phyloP scores from a whole-genome alignment of 2,797 vertebrate genomes.

The Eutrigla gurnardus region DNA sequence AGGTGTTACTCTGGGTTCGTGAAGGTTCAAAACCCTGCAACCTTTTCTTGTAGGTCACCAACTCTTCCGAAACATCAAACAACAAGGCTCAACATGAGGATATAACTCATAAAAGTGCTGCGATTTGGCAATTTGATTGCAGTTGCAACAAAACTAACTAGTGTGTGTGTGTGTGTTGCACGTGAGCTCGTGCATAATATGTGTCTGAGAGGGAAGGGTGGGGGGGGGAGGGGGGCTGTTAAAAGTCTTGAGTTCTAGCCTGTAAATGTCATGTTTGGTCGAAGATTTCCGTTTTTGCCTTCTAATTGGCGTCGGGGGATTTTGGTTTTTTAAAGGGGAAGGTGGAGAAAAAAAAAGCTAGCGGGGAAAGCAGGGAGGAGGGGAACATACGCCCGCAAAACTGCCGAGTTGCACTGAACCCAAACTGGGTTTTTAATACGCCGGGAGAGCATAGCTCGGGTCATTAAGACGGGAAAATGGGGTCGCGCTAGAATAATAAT shows the following conservation, averaged over 20 bases:
- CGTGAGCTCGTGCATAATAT: conserved; percentile 40
- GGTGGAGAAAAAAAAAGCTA: conserved; percentile 48
- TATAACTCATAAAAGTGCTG: conserved; percentile 10
- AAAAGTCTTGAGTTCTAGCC: conserved; percentile 75
- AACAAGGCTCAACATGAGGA: conserved; percentile 1
- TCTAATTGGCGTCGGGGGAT: conserved; percentile 84
- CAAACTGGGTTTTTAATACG: conserved; percentile 73
- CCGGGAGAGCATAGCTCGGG: conserved; percentile 67
- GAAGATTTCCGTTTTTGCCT: conserved; percentile 82
- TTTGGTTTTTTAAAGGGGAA: conserved; percentile 70
- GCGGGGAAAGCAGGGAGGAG: conserved; percentile 48
- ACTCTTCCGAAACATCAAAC: conserved; percentile 25
- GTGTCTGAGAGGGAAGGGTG: conserved; percentile 33
- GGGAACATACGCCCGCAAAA: conserved; percentile 62
- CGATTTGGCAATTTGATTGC: conserved; percentile 17
- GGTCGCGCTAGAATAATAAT: conserved; percentile 81
- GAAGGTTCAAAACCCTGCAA: conserved; percentile 15
- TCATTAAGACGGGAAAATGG: conserved; percentile 79
- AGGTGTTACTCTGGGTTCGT: conserved; percentile 19
- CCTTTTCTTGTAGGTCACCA: conserved; percentile 17
- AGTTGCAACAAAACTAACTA: conserved; percentile 17
- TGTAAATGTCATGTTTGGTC: conserved; percentile 85
- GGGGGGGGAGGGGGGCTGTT: conserved; percentile 43
- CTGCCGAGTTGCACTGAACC: conserved; percentile 74
- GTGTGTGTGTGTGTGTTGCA: conserved; percentile 30